These are phyloP conservation scores for Dermolepida albohirtum DNA, from an alignment of 2,888 invertebrate species.

Conservation along the genomic window DNA sequence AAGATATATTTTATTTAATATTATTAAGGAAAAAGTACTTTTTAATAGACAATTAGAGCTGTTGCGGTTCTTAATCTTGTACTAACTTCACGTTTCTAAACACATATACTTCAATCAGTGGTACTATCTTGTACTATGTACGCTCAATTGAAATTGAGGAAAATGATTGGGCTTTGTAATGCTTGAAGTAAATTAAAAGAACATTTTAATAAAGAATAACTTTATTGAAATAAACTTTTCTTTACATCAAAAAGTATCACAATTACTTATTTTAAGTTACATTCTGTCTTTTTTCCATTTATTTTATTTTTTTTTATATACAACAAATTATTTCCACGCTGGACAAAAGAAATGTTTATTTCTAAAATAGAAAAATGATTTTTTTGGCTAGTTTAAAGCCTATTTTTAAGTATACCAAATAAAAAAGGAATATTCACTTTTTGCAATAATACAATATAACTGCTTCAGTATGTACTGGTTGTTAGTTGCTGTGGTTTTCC, in stretches of 20 bases:
- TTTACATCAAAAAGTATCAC: constrained; percentile 55
- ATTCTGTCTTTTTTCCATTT: constrained; percentile 39
- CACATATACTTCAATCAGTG: constrained; percentile 43
- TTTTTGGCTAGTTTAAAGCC: constrained; percentile 7
- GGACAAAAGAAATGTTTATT: constrained; percentile 49
- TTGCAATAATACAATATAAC: constrained; percentile 1
- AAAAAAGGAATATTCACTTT: constrained; percentile 29
- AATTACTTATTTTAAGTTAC: constrained; percentile 52
- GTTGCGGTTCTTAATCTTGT: constrained; percentile 5
- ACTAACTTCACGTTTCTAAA: background rate
- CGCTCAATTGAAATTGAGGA: constrained; percentile 35
- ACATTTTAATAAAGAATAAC: constrained; percentile 52
- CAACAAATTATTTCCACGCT: constrained; percentile 30
- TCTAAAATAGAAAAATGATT: constrained; percentile 44
- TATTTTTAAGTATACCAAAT: constrained; percentile 1
- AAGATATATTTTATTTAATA: no score
- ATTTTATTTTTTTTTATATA: constrained; percentile 12
- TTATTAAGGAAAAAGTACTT: background rate
- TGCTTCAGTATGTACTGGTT: background rate
- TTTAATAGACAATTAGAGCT: constrained; percentile 39
- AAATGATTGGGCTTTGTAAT: constrained; percentile 40
- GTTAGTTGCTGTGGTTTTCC: constrained; percentile 14
- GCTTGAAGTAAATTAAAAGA: constrained; percentile 23
- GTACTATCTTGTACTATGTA: constrained; percentile 45
- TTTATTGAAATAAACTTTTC: constrained; percentile 57